Conservation (phyloP, 2,888 invertebrate genomes). For the Harmothoe impar region DNA sequence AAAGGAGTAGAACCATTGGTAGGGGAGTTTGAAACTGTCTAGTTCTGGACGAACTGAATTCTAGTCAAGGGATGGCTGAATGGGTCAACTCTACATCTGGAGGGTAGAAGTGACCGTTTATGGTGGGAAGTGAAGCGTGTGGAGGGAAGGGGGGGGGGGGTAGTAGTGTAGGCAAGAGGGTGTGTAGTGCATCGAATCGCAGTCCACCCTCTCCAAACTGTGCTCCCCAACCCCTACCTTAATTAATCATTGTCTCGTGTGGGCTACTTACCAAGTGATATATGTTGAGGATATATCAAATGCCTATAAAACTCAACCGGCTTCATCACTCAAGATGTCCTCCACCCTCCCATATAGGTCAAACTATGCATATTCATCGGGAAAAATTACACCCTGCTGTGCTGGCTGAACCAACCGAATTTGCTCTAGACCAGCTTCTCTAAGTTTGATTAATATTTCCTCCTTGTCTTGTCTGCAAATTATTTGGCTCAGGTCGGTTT, state of each 20-base stretch:
- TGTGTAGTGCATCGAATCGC: not conserved
- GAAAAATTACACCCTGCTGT: conserved; percentile 7
- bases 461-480: not conserved
- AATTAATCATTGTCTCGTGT: conserved; percentile 27
- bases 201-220: conserved; percentile 1
- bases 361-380: conserved; percentile 34
- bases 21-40: too few relatives aligned
- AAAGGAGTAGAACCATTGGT: too few relatives aligned
- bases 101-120: too few relatives aligned
- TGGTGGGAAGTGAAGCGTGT: not conserved
- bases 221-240: not conserved
- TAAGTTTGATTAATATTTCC: conserved; percentile 52
- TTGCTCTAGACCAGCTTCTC: not conserved
- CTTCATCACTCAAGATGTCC: conserved; percentile 13
- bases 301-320: conserved; percentile 18
- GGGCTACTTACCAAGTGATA: conserved; percentile 49
- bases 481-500: conserved; percentile 6
- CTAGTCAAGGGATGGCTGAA: too few relatives aligned
- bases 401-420: conserved; percentile 35
- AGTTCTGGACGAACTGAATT: too few relatives aligned
- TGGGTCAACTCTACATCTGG: too few relatives aligned
- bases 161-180: not conserved
- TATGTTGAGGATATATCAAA: conserved; percentile 40
- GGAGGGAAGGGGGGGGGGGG: not conserved
- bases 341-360: conserved; percentile 18